Percentiles rank a stretch among this genome's conserved stretches.
Evolutionary conservation across 64 coral and sea anemone genomes (phyloP).

Genomic region (Catalaphyllia jardinei): DNA sequence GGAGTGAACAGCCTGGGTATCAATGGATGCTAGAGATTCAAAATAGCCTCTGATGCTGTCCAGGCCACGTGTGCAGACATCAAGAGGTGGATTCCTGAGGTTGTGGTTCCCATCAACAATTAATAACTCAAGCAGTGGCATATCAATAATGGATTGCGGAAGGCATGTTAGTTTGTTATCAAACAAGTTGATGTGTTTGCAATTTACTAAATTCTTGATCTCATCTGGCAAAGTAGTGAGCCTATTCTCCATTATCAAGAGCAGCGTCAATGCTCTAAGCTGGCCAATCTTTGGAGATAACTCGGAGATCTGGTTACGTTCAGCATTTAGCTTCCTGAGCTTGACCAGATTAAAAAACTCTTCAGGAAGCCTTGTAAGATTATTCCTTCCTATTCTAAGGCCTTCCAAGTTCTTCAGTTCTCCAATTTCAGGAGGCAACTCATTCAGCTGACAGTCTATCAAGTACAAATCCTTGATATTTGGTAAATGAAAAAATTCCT

Average conservation of each 20-base stretch:
- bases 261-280: conserved; percentile 44
- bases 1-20: conserved; percentile 61
- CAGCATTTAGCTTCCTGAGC: conserved; percentile 67
- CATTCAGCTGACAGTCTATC: conserved; percentile 58
- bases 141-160: conserved; percentile 65
- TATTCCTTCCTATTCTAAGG: conserved; percentile 64
- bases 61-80: conserved; percentile 67
- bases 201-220: conserved; percentile 65
- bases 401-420: conserved; percentile 75
- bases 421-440: conserved; percentile 68
- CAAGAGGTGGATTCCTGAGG: conserved; percentile 70
- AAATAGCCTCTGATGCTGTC: conserved; percentile 81
- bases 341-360: conserved; percentile 63
- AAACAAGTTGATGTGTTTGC: conserved; percentile 71
- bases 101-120: conserved; percentile 72
- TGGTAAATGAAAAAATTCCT: conserved; percentile 62
- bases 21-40: conserved; percentile 32
- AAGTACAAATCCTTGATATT: conserved; percentile 76
- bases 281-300: conserved; percentile 60
- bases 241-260: conserved; percentile 76
- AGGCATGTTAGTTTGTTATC: conserved; percentile 85
- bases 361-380: conserved; percentile 65
- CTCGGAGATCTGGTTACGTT: conserved; percentile 58
- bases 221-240: conserved; percentile 70
- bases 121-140: conserved; percentile 47